Base-by-base conservation (phyloP, 2,797 vertebrate genomes). In the Hemitrygon akajei region DNA sequence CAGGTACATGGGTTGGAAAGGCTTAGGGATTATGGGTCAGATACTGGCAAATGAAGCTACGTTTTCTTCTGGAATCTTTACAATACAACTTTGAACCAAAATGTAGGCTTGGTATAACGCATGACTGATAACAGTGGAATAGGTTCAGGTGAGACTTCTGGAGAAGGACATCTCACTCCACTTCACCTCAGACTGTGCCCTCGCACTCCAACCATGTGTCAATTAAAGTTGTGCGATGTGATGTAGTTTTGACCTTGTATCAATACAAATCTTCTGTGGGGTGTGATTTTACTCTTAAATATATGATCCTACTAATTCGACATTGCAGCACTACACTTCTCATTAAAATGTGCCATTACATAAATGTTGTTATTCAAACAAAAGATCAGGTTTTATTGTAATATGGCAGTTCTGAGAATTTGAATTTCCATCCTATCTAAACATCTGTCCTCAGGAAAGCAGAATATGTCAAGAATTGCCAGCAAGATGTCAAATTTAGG, bases 391-490 rank as follows among this genome's bases (percentile, higher is more conserved):
- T 76, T 93, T 75, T 76, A 25, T 76, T 75, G 40, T 76, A 56
- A 47, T 92, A 14, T 30, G 11, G 12, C 6, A 27, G 69, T 73
- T 47, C 40, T 30, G 71, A 93, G 69, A 76, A 93, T 76, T 73
- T n/a, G 91, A 56, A 56, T 76, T 76, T 93, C 47, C 22, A 73
- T 11, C 71, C 71, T 56, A 73, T 93, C 25, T 37, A 58, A 93
- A 93, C 34, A 93, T 76, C 40, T 93, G 37, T 30, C 66, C 40
- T 75, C 25, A 93, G 91, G 76, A 73, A 93, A 71, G 73, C 73
- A 76, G 22, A n/a, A 56, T 75, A 93, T 75, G 37, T 47, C 37
- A 92, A 92, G 37, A 92, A 93, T 75, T 93, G 71, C 12, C 40
- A 76, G 71, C 47, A 71, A 58, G 11, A 40, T 58, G 34, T 93